phyloP scores from a whole-genome alignment of 1,140 invertebrate genomes.

The Euwallacea similis region DNA sequence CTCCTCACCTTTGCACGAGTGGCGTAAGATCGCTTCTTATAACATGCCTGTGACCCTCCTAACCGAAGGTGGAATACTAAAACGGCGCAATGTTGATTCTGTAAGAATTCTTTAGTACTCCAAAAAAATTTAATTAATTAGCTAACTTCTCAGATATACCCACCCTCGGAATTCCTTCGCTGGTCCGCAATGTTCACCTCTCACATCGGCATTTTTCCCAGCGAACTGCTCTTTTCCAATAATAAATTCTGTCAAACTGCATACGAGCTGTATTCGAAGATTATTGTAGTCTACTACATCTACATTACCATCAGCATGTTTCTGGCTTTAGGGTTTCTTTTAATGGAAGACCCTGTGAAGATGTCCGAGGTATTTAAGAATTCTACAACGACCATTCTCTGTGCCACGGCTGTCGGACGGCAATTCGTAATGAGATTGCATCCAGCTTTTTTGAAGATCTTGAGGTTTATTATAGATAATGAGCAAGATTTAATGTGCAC shows the following conservation, averaged over 20 bases:
- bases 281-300: conserved; percentile 1
- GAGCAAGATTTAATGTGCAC: not conserved
- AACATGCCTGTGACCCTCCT: too few species aligned
- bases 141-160: not conserved
- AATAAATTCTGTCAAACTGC: not conserved
- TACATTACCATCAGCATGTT: not conserved
- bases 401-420: not conserved
- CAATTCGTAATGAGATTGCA: not conserved
- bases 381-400: not conserved
- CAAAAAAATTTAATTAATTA: too few species aligned
- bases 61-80: too few species aligned
- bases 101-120: too few species aligned
- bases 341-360: not conserved
- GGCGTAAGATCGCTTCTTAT: too few species aligned
- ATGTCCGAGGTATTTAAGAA: conserved; percentile 7
- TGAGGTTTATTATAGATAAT: not conserved
- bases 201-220: conserved; percentile 4
- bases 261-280: conserved; percentile 12
- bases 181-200: not conserved
- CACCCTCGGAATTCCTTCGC: conserved; percentile 1
- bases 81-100: too few species aligned
- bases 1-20: too few species aligned
- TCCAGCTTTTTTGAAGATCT: conserved; percentile 2
- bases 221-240: not conserved
- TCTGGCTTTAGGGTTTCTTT: not conserved